phyloP scores from a whole-genome alignment of 2,797 vertebrate genomes.

The Garrulus glandarius region DNA sequence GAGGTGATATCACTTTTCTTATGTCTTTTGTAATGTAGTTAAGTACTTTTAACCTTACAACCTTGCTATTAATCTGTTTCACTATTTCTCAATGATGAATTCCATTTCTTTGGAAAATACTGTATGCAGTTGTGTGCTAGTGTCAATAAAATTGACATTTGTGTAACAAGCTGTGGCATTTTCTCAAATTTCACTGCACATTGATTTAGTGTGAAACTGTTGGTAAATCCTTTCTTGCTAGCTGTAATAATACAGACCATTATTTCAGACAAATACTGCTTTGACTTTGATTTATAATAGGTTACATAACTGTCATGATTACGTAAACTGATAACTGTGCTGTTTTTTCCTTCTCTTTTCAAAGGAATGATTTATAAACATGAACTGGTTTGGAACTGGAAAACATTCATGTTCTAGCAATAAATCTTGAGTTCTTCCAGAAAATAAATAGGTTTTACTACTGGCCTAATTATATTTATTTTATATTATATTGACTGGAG shows the following conservation, averaged over 20 bases:
- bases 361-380: conserved; percentile 32
- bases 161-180: conserved; percentile 80
- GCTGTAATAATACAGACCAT: conserved; percentile 54
- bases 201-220: conserved; percentile 68
- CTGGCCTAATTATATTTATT: conserved; percentile 8
- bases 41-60: conserved; percentile 64
- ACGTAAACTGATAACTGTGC: conserved; percentile 30
- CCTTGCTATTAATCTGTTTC: conserved; percentile 72
- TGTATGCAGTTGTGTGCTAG: conserved; percentile 83
- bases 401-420: conserved; percentile 37
- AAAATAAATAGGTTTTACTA: conserved; percentile 47
- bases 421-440: conserved; percentile 27
- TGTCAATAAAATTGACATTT: conserved; percentile 93
- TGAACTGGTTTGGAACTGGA: conserved; percentile 30
- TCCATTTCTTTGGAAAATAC: conserved; percentile 71
- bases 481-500: not conserved
- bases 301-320: conserved; percentile 38
- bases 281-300: conserved; percentile 36
- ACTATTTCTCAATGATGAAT: conserved; percentile 73
- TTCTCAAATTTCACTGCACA: conserved; percentile 73
- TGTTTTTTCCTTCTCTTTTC: conserved; percentile 33
- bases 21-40: conserved; percentile 68
- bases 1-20: conserved; percentile 62
- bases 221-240: conserved; percentile 55
- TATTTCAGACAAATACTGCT: conserved; percentile 36